Base-by-base conservation (phyloP, 2,888 invertebrate species). In the Branchinecta sandiegonensis region DNA sequence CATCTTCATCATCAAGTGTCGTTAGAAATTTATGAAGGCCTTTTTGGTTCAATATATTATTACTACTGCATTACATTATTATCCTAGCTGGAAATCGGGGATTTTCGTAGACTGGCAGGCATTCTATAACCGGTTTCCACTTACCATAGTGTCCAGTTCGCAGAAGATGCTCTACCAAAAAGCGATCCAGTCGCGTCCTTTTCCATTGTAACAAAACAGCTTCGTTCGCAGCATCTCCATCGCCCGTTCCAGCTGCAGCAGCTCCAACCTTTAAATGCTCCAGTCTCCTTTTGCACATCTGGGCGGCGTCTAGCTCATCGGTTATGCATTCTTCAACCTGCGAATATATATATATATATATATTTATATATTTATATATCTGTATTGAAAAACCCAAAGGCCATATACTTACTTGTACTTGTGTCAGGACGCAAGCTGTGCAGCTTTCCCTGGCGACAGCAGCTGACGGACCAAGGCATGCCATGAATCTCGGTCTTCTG, bases 111-210 rank as follows among this genome's bases (percentile, higher is more conserved):
- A 37, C 37, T 37, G 2, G 6, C 6, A 37, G 37, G 37, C 37
- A 6, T 37, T 37, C 37, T 37, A 37, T 37, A 37, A 37, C 37
- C 37, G 37, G 37, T 5, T 37, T 37, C 6, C 6, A 97, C 0
- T 95, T 89, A 75, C 90, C 90, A 77, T 99, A 96, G 79, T 94
- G 95, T 0, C 99, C 97, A 76, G 90, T 88, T 70, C 95, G 83
- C 23, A 99, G 82, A 76, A 96, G 90, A 79, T 97, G 95, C 77
- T 99, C 97, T 13, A 97, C 92, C 67, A 99, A 82, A 89, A 99
- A 92, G 68, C 99, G 84, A 79, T 97, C 95, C 68, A 97, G 80
- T 47, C 96, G 85, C 72, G 89, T 87, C 72, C 89, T 84, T 71
- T 88, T 85, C 91, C 93, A 94, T 72, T 87, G 86, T 76, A 84